These are phyloP conservation scores for Xestia rhomboidea DNA, from an alignment of 2,888 invertebrate genomes.

Conservation along the genomic window DNA sequence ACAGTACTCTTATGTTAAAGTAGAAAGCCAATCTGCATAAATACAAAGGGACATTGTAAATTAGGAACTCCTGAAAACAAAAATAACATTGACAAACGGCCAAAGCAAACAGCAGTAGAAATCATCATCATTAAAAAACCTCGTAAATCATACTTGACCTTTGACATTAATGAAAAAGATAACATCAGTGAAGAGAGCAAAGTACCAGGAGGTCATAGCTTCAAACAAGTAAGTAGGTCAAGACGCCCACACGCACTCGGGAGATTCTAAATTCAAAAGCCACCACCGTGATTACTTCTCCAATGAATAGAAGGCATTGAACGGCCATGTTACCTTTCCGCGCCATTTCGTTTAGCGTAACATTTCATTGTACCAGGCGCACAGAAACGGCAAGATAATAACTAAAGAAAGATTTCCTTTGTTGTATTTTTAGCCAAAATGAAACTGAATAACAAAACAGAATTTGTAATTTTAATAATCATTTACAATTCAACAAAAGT, in stretches of 20 bases:
- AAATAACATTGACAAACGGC: not conserved
- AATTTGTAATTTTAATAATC: constrained; percentile 48
- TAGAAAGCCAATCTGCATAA: not conserved
- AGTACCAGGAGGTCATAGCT: constrained; percentile 62
- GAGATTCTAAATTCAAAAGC: constrained; percentile 66
- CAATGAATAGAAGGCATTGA: constrained; percentile 56
- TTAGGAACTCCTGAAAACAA: not conserved
- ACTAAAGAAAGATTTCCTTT: constrained; percentile 27
- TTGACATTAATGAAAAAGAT: constrained; percentile 52
- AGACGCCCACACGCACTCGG: constrained; percentile 65
- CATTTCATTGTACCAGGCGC: constrained; percentile 54
- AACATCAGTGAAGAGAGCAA: constrained; percentile 43
- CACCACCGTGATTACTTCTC: constrained; percentile 57
- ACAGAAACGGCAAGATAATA: constrained; percentile 40
- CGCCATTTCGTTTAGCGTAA: constrained; percentile 54
- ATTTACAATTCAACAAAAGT: constrained; percentile 39
- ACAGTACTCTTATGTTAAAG: not conserved
- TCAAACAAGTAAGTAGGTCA: constrained; percentile 71
- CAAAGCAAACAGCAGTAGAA: constrained; percentile 12
- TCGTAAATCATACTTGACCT: constrained; percentile 41
- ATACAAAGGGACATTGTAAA: not conserved
- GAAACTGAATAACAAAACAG: constrained; percentile 35
- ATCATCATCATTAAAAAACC: constrained; percentile 40
- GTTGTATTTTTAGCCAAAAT: constrained; percentile 42
- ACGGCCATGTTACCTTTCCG: constrained; percentile 58